Percentiles rank a stretch among this genome's conserved stretches.
Conservation (phyloP, 1,140 invertebrate genomes). For the Halesus radiatus region DNA sequence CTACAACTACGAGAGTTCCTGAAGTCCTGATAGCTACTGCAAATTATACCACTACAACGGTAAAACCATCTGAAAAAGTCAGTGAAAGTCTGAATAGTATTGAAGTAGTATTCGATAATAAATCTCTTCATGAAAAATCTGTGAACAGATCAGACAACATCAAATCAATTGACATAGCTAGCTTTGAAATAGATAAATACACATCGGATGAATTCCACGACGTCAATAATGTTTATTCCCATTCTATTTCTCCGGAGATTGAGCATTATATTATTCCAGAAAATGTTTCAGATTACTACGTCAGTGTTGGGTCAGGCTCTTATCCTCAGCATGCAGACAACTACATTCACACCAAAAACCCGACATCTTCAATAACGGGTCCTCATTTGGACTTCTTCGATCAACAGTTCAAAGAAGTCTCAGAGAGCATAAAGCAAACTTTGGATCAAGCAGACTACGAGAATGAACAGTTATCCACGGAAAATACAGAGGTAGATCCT, state of each 20-base stretch:
- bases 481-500: conserved; percentile 4
- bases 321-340: conserved; percentile 26
- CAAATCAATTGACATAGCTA: conserved; percentile 41
- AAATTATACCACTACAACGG: not conserved
- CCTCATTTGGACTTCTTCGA: conserved; percentile 51
- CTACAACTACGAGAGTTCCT: not conserved
- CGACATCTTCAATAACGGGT: conserved; percentile 25
- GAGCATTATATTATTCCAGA: conserved; percentile 55
- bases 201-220: conserved; percentile 56
- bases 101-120: not conserved
- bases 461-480: conserved; percentile 32
- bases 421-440: conserved; percentile 54
- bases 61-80: not conserved
- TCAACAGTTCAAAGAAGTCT: conserved; percentile 51
- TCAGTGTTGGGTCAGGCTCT: conserved; percentile 45
- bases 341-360: not conserved
- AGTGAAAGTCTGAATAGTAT: conserved; percentile 26
- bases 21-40: not conserved
- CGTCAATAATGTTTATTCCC: conserved; percentile 56
- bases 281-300: conserved; percentile 54
- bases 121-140: not conserved
- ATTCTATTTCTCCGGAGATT: conserved; percentile 53
- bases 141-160: conserved; percentile 42
- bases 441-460: conserved; percentile 47
- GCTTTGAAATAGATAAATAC: conserved; percentile 56